Percentiles rank a stretch among this genome's conserved stretches.
phyloP scores from a whole-genome alignment of 2,888 invertebrate genomes.

The Eudiplozoon nipponicum region DNA sequence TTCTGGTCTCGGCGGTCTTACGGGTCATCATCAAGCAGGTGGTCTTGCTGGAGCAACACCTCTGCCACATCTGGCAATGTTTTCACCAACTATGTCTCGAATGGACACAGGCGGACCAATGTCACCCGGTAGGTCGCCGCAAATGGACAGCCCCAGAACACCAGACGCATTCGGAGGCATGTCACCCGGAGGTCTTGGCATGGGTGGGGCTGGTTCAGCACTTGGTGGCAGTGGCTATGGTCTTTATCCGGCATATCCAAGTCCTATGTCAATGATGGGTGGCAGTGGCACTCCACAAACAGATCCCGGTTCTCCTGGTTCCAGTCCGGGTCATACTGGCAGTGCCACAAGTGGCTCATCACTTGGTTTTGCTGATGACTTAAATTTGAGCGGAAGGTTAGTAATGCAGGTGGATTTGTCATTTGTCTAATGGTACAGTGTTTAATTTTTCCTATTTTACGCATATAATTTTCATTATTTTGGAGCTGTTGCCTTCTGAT shows the following conservation, averaged over 20 bases:
- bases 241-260: too few relatives aligned
- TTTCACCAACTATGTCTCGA: neutral
- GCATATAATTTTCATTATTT: too few relatives aligned
- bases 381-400: too few relatives aligned
- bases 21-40: too few relatives aligned
- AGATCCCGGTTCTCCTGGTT: constrained; percentile 2
- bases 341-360: neutral
- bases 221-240: neutral
- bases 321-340: constrained; percentile 2
- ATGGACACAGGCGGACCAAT: neutral
- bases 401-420: too few relatives aligned
- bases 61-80: neutral
- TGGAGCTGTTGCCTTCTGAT: too few relatives aligned
- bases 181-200: too few relatives aligned
- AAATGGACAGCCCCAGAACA: neutral
- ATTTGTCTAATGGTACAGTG: too few relatives aligned
- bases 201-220: too few relatives aligned
- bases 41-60: neutral
- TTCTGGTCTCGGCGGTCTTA: neutral
- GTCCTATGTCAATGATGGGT: constrained; percentile 1
- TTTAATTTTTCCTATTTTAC: too few relatives aligned
- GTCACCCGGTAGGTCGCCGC: neutral
- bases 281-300: constrained; percentile 1
- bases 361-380: too few relatives aligned
- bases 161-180: neutral